Base-by-base conservation (phyloP, 2,113 vertebrate species). In the Atrichornis clamosus region DNA sequence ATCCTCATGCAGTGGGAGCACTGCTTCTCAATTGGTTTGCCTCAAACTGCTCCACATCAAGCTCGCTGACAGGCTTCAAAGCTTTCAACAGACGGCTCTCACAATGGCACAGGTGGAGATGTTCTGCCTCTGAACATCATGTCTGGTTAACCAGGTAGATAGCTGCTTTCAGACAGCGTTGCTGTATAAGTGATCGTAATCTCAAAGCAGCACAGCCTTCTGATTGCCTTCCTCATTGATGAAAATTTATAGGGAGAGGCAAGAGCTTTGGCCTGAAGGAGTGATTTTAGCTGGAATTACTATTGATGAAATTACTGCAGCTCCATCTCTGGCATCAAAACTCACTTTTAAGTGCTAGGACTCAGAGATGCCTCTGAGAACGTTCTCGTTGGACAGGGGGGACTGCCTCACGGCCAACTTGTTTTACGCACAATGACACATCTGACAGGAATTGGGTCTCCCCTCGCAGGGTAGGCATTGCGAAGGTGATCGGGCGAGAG, bases 381-480 rank as follows among this genome's bases (percentile, higher is more conserved):
- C 26, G 32, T 55, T 84, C 59, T 68, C 4, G 1, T 22, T 20
- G 32, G 75, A 35, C 58, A 16, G 7, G 10, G 13, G 5, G 26
- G 7, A 13, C 63, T 4, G 39, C 3, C 1, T 46, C 49, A 21
- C 0, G 1, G 67, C 53, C 55, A 80, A 55, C 39, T 65, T 21
- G 7, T 64, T 56, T 10, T 13, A 17, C 4, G 0, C 3, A 4
- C 24, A 0, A 21, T 0, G 18, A 4, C 59, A 39, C 21, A 64
- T 14, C 47, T 33, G 32, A 3, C 3, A 13, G 58, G 41, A 68
- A 11, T 0, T 1, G 9, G 28, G 18, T 26, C 6, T 35, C 33
- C 56, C 27, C 39, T 49, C 3, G 4, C 62, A 41, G 39, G 23
- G 32, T 23, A 16, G 35, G 67, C 63, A 13, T 15, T 53, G 47